phyloP scores from a whole-genome alignment of 2,888 invertebrate genomes.

The Rambutsinella grinnellia region DNA sequence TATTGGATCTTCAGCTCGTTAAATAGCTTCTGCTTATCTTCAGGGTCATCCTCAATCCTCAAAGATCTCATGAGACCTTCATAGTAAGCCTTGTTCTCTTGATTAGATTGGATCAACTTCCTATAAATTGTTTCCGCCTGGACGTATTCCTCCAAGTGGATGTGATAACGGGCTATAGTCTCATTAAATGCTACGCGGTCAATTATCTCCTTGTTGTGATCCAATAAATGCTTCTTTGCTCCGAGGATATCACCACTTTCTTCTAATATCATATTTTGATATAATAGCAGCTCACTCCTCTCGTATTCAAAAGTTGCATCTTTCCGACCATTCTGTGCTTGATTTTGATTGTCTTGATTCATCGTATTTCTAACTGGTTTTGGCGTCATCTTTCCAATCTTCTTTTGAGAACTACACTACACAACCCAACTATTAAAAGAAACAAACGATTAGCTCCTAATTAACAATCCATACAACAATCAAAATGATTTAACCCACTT shows the following conservation, averaged over 20 bases:
- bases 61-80: slow-evolving; percentile 88
- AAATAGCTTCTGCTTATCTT: slow-evolving; percentile 86
- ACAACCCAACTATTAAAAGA: too few species aligned
- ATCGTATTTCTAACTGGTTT: slow-evolving; percentile 80
- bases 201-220: slow-evolving; percentile 90
- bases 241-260: slow-evolving; percentile 88
- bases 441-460: too few species aligned
- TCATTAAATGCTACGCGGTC: slow-evolving; percentile 95
- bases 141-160: slow-evolving; percentile 72
- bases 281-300: slow-evolving; percentile 95
- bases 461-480: too few species aligned
- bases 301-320: slow-evolving; percentile 84
- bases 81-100: slow-evolving; percentile 96
- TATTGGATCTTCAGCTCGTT: slow-evolving; percentile 81
- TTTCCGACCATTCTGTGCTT: slow-evolving; percentile 43
- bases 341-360: slow-evolving; percentile 72
- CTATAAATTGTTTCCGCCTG: slow-evolving; percentile 88
- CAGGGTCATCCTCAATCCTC: slow-evolving; percentile 77
- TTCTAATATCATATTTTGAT: slow-evolving; percentile 96
- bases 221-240: slow-evolving; percentile 89
- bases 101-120: slow-evolving; percentile 90
- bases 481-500: too few species aligned
- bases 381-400: slow-evolving; percentile 48
- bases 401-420: too few species aligned
- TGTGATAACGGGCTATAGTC: slow-evolving; percentile 78